A percentile compares a stretch with the other conserved stretches of the same genome.
phyloP scores from a whole-genome alignment of 1,140 invertebrate species.

The Hesperophylax magnus region DNA sequence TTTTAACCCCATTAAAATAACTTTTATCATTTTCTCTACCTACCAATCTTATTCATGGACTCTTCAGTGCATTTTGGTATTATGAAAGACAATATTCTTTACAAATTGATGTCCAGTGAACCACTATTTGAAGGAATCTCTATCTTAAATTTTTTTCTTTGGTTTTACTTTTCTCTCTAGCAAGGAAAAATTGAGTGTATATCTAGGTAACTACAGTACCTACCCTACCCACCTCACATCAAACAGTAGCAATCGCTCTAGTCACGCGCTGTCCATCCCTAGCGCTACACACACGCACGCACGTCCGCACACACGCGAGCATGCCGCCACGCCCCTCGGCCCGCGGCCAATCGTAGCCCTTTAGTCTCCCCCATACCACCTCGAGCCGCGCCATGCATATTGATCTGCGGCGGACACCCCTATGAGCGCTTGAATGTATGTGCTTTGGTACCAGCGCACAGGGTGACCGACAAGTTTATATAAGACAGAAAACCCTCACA shows the following conservation, averaged over 20 bases:
- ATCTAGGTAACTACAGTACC: no score
- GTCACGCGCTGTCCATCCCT: slow-evolving; percentile 3
- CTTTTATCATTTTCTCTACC: no score
- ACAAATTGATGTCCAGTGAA: no score
- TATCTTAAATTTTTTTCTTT: no score
- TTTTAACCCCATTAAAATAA: no score
- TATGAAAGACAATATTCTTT: no score
- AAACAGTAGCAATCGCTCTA: slow-evolving; percentile 5
- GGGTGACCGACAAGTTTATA: not conserved
- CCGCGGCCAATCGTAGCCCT: slow-evolving; percentile 57
- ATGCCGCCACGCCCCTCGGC: slow-evolving; percentile 51
- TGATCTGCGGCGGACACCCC: slow-evolving; percentile 59
- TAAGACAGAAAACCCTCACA: no score
- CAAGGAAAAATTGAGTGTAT: no score
- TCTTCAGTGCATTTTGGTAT: no score
- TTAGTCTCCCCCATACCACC: slow-evolving; percentile 44
- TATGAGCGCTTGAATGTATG: slow-evolving; percentile 57
- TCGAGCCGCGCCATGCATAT: slow-evolving; percentile 56
- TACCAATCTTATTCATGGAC: no score
- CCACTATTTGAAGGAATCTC: no score
- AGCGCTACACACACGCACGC: not conserved
- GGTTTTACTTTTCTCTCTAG: no score
- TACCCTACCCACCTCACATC: not conserved
- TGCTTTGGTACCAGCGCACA: slow-evolving; percentile 41
- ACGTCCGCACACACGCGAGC: slow-evolving; percentile 29